phyloP scores from a whole-genome alignment of 2,113 vertebrate species.

The Scatophagus argus region DNA sequence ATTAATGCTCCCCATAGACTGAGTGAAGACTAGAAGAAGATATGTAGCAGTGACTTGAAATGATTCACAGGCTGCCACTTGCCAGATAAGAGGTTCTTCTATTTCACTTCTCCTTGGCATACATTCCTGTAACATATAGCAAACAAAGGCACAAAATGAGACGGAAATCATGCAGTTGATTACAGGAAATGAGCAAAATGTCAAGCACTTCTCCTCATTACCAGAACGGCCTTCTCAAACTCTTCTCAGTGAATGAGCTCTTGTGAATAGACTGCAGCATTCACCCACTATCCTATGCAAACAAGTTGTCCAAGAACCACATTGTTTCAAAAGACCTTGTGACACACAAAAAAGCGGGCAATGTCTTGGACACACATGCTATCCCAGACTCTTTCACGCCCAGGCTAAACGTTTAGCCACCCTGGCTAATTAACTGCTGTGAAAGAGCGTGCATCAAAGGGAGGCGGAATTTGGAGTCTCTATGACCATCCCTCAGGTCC shows the following conservation, averaged over 20 bases:
- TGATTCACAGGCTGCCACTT: constrained; percentile 54
- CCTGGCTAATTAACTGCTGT: constrained; percentile 84
- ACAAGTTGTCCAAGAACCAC: constrained; percentile 81
- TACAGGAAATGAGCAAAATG: constrained; percentile 70
- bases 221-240: constrained; percentile 62
- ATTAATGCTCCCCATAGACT: constrained; percentile 64
- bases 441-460: constrained; percentile 85
- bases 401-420: constrained; percentile 85
- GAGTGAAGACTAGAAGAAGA: constrained; percentile 59
- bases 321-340: constrained; percentile 83
- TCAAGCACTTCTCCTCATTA: constrained; percentile 76
- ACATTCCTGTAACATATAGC: constrained; percentile 34
- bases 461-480: constrained; percentile 72
- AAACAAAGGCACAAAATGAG: constrained; percentile 51
- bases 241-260: constrained; percentile 58
- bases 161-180: constrained; percentile 60
- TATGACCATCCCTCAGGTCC: constrained; percentile 79
- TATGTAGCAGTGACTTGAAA: constrained; percentile 54
- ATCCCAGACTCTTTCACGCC: constrained; percentile 81
- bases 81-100: constrained; percentile 57
- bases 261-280: constrained; percentile 69
- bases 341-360: constrained; percentile 77
- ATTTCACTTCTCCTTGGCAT: constrained; percentile 30
- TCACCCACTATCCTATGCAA: constrained; percentile 75
- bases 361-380: constrained; percentile 80